Percentiles rank a stretch among this genome's conserved stretches.
These are phyloP conservation scores for Danionella cerebrum DNA, from an alignment of 2,113 vertebrate species.

Conservation along the genomic window DNA sequence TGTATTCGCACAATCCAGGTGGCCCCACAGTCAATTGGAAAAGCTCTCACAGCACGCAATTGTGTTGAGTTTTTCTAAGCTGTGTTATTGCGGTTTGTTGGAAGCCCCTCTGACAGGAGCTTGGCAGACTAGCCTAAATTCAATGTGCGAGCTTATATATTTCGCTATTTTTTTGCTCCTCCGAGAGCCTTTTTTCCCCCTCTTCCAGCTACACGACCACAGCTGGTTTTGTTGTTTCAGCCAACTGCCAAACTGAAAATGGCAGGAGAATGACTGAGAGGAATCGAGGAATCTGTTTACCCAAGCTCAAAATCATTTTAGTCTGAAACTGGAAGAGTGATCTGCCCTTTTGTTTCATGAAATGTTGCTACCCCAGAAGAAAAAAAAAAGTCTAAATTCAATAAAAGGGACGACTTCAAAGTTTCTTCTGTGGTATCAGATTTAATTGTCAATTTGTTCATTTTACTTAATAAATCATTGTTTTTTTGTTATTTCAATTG, in stretches of 20 bases:
- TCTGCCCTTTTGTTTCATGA: too few relatives aligned
- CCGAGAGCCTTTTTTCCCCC: constrained; percentile 8
- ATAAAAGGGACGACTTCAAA: too few relatives aligned
- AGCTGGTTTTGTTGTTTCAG: constrained; percentile 24
- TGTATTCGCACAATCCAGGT: constrained; percentile 19
- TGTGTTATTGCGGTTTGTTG: constrained; percentile 20
- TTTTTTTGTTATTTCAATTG: too few relatives aligned
- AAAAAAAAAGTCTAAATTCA: too few relatives aligned
- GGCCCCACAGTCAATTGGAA: constrained; percentile 15
- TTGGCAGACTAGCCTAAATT: constrained; percentile 7
- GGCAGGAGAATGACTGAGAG: neutral
- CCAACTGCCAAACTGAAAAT: constrained; percentile 27
- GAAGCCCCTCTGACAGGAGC: constrained; percentile 24
- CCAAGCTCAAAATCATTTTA: neutral
- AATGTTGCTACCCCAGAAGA: neutral
- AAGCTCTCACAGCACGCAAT: constrained; percentile 20
- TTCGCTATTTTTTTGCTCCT: neutral
- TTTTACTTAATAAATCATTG: too few relatives aligned
- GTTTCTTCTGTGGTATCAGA: too few relatives aligned
- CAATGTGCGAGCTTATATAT: neutral
- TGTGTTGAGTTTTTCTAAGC: constrained; percentile 20
- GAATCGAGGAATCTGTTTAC: constrained; percentile 23
- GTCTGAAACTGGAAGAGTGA: neutral
- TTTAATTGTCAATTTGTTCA: too few relatives aligned
- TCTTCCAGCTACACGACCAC: neutral